These are phyloP conservation scores for Lochmaea capreae DNA, from an alignment of 2,888 invertebrate genomes.

Conservation along the genomic window DNA sequence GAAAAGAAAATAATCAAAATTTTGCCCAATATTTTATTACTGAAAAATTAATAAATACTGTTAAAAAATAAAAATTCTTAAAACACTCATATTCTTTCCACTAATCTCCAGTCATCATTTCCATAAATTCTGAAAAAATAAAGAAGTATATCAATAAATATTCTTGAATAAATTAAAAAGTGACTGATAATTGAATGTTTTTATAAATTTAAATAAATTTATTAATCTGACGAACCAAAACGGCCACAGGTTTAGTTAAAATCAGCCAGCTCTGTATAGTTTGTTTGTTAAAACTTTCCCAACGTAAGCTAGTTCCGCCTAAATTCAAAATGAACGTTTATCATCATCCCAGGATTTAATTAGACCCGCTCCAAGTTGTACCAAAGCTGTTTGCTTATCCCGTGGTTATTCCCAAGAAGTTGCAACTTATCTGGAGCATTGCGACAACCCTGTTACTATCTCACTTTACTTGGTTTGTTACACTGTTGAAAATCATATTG, in stretches of 20 bases:
- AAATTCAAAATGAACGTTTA: constrained; percentile 14
- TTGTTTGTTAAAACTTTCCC: not conserved
- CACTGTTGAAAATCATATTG: constrained; percentile 1
- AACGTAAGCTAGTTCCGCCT: not conserved
- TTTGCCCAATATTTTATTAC: constrained; percentile 9
- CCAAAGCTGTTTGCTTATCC: constrained; percentile 34
- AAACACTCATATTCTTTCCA: constrained; percentile 41
- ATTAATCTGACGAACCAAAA: too few species aligned
- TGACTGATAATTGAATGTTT: too few species aligned
- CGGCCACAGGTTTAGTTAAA: too few species aligned
- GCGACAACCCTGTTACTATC: not conserved
- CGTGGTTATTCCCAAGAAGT: constrained; percentile 14
- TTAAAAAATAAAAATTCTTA: constrained; percentile 8
- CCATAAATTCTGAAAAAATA: constrained; percentile 79
- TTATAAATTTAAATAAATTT: too few species aligned
- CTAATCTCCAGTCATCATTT: constrained; percentile 83
- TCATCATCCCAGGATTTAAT: constrained; percentile 22
- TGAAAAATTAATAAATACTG: constrained; percentile 15
- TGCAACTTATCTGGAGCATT: constrained; percentile 19
- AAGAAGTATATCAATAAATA: constrained; percentile 18
- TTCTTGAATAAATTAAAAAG: too few species aligned
- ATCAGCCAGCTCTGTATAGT: not conserved
- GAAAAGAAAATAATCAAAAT: not conserved
- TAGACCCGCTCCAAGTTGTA: constrained; percentile 19
- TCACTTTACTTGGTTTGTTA: not conserved